Base-by-base conservation (phyloP, 2,797 vertebrate genomes). In the Lagorchestes hirsutus region DNA sequence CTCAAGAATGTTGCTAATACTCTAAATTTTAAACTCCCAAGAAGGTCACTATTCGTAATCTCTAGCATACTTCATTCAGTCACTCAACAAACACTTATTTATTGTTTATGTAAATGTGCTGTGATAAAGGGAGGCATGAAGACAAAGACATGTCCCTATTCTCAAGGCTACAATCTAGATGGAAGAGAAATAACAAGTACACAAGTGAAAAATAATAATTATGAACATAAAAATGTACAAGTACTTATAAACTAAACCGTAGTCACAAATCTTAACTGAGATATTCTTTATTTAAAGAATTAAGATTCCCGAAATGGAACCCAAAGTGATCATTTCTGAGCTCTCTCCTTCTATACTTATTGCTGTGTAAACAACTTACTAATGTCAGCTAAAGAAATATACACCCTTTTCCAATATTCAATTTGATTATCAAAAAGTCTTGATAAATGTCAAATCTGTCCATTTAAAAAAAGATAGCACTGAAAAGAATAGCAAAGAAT, bases 211-310 rank as follows among this genome's bases (percentile, higher is more conserved):
- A 82, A 87, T 24, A n/a, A 40, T 40, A 22, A 40, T 50, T 87
- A 50, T 87, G 40, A 87, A 87, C 74, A 87, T 87, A 50, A 27
- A 87, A 27, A 24, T 87, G 22, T 87, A 46, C 46, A 87, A 87
- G 22, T 24, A 87, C 1, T 87, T 87, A 46, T 50, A 87, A 82
- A 3, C 74, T 87, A 27, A 24, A 87, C 11, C 28, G 22, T 87
- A 27, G 74, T 50, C 40, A 54, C 94, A 93, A 95, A 96, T 52
- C 94, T 50, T 95, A 96, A 95, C 27, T 29, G 90, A 96, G 54
- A 96, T 94, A 67, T 62, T 93, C 74, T 95, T 93, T 96, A 94
- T 93, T 96, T 93, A 96, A 97, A 93, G 82, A 29, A 87, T 87
- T 46, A 50, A 82, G n/a, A 87, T 50, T 46, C 40, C 40, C 24